Base-by-base conservation (phyloP, 2,888 invertebrate genomes). In the Globia sparganii region DNA sequence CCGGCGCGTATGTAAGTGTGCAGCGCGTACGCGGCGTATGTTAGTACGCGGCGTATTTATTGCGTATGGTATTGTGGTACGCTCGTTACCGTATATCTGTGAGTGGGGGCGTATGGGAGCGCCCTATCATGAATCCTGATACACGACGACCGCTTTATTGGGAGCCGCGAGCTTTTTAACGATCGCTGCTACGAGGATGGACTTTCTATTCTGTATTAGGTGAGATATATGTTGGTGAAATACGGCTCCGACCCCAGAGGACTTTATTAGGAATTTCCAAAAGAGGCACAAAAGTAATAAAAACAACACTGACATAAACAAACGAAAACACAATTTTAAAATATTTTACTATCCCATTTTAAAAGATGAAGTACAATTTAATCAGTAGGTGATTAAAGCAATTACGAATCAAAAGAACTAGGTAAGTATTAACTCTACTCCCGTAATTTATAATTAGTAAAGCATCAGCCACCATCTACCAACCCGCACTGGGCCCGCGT, bases 41-140 rank as follows among this genome's bases (percentile, higher is more conserved):
- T 80, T 80, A 80, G 94, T 94, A 95, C 92, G 92, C 92, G 91
- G 92, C 91, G 93, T 96, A 96, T 96, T 96, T 96, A 96, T 96
- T 93, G 95, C 92, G 93, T 94, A 95, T 94, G 94, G 96, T 96
- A 96, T 96, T 96, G 96, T 96, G 94, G 94, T 94, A 92, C 94
- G 94, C 92, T 94, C 95, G 94, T 96, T 95, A 96, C 95, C 95
- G 93, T 96, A 96, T 94, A 96, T 96, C 95, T 94, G 93, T 93
- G 93, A 91, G 91, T 92, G 95, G 94, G 94, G 94, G 95, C 92
- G 94, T 94, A 90, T 91, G 91, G 92, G 93, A 93, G 92, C 91
- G 92, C 93, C 94, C 95, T 94, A 94, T 93, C 96, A 96, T 96
- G 96, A 96, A 96, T 96, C 95, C 95, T 95, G 95, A 96, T 96